Evolutionary conservation across 2,797 vertebrate species (phyloP).

Genomic region (Chiloscyllium punctatum): DNA sequence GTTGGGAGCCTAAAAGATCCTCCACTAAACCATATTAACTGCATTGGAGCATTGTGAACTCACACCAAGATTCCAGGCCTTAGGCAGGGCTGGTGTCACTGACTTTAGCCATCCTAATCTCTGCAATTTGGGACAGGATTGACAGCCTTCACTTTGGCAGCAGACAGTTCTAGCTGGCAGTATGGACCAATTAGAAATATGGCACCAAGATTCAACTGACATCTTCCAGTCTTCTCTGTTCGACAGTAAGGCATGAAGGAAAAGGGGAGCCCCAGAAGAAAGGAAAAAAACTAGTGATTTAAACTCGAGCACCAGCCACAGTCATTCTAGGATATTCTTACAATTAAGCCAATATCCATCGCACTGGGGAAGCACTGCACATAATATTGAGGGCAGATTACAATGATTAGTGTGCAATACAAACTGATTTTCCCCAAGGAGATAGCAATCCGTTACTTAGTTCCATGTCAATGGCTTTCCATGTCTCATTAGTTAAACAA

Average conservation of each 20-base stretch:
- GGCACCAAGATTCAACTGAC: neutral
- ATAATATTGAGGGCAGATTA: neutral
- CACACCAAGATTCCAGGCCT: neutral
- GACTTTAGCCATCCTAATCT: neutral
- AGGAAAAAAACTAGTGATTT: neutral
- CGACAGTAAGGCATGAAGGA: neutral
- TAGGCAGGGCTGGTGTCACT: neutral
- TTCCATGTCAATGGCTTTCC: conserved; percentile 18
- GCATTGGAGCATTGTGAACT: neutral
- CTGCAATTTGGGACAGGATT: neutral
- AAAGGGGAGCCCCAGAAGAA: neutral
- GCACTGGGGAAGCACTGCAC: neutral
- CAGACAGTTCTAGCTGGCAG: neutral
- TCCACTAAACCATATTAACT: neutral
- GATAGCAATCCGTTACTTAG: conserved; percentile 10
- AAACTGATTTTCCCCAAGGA: neutral
- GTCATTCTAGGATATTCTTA: neutral
- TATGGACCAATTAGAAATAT: neutral
- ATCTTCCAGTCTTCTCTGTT: neutral
- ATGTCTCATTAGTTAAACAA: conserved; percentile 32
- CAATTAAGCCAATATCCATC: conserved; percentile 7
- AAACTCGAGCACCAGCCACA: neutral
- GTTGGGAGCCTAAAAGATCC: neutral
- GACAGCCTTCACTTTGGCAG: neutral
- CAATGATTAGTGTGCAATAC: conserved; percentile 12